Conservation (phyloP, 53 echinoderm and acorn worm species). For the Echinarachnius parma region DNA sequence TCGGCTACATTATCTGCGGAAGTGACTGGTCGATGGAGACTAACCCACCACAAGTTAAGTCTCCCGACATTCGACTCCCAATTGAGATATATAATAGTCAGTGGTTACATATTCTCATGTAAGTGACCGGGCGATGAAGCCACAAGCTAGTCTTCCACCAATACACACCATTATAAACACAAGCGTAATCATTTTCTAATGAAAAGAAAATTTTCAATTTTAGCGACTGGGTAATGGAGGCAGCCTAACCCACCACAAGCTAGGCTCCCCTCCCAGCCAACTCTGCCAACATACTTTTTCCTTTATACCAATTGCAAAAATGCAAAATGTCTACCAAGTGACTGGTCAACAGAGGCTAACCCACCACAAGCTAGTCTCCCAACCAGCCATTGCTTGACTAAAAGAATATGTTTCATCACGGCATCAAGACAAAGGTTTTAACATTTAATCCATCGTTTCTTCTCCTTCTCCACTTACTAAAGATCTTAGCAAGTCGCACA, state of each 20-base stretch:
- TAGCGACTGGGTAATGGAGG: no score
- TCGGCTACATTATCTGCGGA: constrained; percentile 8
- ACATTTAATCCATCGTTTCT: background rate
- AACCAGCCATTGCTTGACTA: constrained; percentile 19
- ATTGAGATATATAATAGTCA: no score
- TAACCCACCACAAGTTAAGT: constrained; percentile 44
- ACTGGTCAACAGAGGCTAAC: constrained; percentile 21
- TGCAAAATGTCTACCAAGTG: no score
- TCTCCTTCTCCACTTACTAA: background rate
- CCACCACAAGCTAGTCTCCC: constrained; percentile 36
- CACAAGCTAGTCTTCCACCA: no score
- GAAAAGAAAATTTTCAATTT: no score
- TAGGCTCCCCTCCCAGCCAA: background rate
- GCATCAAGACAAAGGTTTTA: constrained; percentile 18
- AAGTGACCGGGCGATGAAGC: no score
- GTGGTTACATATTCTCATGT: no score
- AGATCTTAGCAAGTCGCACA: background rate
- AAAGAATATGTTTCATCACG: constrained; percentile 27
- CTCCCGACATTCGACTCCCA: no score
- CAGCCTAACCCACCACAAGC: constrained; percentile 32
- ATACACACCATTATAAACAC: no score
- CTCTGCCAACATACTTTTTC: background rate
- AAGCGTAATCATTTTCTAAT: no score
- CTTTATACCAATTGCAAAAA: no score
- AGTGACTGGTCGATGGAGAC: constrained; percentile 17